Base-by-base conservation (phyloP, 1,140 invertebrate genomes). In the Agrypnia vestita region DNA sequence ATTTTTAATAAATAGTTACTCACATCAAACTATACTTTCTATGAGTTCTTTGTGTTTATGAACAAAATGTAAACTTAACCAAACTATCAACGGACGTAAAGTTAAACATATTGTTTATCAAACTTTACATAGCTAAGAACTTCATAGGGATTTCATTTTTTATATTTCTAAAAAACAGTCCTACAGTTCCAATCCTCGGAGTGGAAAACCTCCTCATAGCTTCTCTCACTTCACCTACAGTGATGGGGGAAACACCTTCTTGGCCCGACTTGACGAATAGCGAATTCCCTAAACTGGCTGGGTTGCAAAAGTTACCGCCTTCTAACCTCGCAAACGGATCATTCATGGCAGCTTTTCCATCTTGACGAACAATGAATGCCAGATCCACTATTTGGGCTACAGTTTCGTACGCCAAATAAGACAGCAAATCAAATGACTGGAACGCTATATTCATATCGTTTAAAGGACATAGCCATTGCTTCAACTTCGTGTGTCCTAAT, bases 391-490 rank as follows among this genome's bases (percentile, higher is more conserved):
- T 91, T 86, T 93, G 91, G 10, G 93, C 93, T 6, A 94, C 91
- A 8, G 92, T 93, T 87, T 94, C 93, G 84, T 93, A 93, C 0
- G 93, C 92, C 17, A 94, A 86, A 85, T 94, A 94, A 71, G 91
- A 89, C 55, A 94, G 84, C 59, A 93, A 88, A 69, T 90, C 90
- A 49, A 91, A 85, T 3, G 90, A 90, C 79, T 89, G 85, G 67
- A 87, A 88, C 10, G 89, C 88, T 43, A 91, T 85, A 59, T 87
- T 91, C 19, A 91, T 84, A 49, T 92, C 91, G 47, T 84, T 86
- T 87, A 79, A 15, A 84, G 82, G 43, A 61, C 85, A 85, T 19
- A 92, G 84, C 92, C 92, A 93, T 53, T 91, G 90, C 59, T 87
- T 90, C 79, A 92, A 91, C 85, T 90, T 92, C 62, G 84, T 85